Conservation (phyloP, 1,140 invertebrate species). For the Heliconius himera region DNA sequence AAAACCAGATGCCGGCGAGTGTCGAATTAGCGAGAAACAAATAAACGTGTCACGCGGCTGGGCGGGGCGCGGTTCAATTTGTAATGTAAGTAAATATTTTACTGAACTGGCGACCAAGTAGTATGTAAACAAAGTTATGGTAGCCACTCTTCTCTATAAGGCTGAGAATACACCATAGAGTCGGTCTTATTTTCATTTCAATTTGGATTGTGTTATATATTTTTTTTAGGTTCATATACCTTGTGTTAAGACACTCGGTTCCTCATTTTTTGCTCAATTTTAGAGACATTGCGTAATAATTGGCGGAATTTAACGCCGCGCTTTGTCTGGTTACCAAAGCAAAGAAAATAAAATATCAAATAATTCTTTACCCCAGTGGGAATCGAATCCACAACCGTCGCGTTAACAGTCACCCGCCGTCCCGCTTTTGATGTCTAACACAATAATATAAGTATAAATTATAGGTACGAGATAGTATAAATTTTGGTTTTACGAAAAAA, state of each 20-base stretch:
- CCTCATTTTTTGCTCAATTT: too few species aligned
- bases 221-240: background rate
- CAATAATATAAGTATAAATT: too few species aligned
- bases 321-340: background rate
- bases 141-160: background rate
- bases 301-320: background rate
- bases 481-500: too few species aligned
- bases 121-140: background rate
- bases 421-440: background rate
- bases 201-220: background rate
- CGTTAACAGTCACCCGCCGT: background rate
- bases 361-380: background rate
- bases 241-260: background rate
- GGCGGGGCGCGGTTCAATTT: background rate
- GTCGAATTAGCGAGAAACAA: slow-evolving; percentile 2
- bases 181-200: background rate
- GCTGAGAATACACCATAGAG: background rate
- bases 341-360: background rate
- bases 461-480: too few species aligned
- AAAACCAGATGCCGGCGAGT: background rate
- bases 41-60: slow-evolving; percentile 8
- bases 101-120: background rate
- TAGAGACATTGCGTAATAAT: background rate
- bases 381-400: background rate
- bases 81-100: background rate